Evolutionary conservation across 2,797 vertebrate species (phyloP).

Genomic region (Tarsius wallacei): DNA sequence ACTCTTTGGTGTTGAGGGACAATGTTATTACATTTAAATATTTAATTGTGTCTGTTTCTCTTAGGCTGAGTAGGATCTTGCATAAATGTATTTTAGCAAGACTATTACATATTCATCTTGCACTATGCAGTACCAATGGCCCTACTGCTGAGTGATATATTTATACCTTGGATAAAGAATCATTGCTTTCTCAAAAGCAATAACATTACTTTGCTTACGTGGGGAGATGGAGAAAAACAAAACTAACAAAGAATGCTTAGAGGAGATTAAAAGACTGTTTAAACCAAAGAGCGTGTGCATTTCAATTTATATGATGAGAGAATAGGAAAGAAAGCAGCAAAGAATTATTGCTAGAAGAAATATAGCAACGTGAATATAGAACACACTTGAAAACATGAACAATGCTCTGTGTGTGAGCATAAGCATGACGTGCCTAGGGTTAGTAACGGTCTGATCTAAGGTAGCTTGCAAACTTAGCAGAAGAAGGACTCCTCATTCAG

Average conservation of each 20-base stretch:
- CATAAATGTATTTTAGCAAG: conserved; percentile 69
- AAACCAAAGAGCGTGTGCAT: neutral
- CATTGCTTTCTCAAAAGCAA: conserved; percentile 65
- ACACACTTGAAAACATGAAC: neutral
- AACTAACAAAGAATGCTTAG: conserved; percentile 58
- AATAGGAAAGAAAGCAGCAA: neutral
- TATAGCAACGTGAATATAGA: neutral
- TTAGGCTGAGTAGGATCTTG: neutral
- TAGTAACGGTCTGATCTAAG: neutral
- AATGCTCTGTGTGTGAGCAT: fast-evolving
- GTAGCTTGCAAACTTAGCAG: neutral
- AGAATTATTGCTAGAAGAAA: conserved; percentile 56
- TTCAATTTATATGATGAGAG: conserved; percentile 21
- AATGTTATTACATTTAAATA: conserved; percentile 3
- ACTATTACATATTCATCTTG: conserved; percentile 45
- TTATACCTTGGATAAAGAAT: conserved; percentile 73
- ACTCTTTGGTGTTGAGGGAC: conserved; percentile 44
- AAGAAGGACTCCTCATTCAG: neutral
- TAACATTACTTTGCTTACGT: conserved; percentile 74
- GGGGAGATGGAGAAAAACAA: conserved; percentile 44
- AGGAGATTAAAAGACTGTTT: conserved; percentile 64
- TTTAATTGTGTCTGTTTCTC: conserved; percentile 66
- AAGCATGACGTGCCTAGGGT: neutral
- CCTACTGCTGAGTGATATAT: conserved; percentile 58
- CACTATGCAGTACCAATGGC: conserved; percentile 40